Conservation (phyloP, 1,140 invertebrate genomes). For the Pseudomyrmex dendroicus region DNA sequence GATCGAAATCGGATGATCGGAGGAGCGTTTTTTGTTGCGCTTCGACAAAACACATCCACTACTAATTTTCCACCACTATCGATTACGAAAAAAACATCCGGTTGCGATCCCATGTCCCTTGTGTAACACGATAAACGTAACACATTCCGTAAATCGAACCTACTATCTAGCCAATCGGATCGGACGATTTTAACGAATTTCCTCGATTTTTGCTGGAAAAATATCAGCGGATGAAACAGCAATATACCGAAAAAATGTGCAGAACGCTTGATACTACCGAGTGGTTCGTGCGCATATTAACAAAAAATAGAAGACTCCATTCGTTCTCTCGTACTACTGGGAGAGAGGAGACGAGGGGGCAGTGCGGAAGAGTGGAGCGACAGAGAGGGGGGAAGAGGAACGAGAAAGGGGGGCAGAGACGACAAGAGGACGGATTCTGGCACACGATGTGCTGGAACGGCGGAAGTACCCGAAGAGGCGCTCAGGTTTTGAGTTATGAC, state of each 20-base stretch:
- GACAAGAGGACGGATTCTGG: conserved; percentile 73
- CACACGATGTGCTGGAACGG: conserved; percentile 77
- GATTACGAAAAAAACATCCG: neutral
- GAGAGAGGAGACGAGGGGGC: neutral
- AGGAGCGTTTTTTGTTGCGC: neutral
- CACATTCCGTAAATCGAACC: neutral
- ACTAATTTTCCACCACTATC: too few species aligned
- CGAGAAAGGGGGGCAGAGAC: neutral
- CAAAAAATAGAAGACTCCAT: conserved; percentile 58
- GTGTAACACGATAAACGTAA: neutral
- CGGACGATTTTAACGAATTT: neutral
- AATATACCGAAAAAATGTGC: neutral
- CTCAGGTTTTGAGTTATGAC: conserved; percentile 82
- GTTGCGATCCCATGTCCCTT: neutral
- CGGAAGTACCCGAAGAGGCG: conserved; percentile 79
- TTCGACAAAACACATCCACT: neutral
- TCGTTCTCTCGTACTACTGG: conserved; percentile 26
- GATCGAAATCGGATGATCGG: neutral
- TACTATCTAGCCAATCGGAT: neutral
- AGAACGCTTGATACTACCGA: conserved; percentile 19
- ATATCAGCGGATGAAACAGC: neutral
- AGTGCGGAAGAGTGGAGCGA: conserved; percentile 1
- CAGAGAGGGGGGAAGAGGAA: neutral
- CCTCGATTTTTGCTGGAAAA: neutral
- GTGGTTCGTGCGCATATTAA: conserved; percentile 56